These are phyloP conservation scores for Sepiola atlantica DNA, from an alignment of 2,888 invertebrate species.

Conservation along the genomic window DNA sequence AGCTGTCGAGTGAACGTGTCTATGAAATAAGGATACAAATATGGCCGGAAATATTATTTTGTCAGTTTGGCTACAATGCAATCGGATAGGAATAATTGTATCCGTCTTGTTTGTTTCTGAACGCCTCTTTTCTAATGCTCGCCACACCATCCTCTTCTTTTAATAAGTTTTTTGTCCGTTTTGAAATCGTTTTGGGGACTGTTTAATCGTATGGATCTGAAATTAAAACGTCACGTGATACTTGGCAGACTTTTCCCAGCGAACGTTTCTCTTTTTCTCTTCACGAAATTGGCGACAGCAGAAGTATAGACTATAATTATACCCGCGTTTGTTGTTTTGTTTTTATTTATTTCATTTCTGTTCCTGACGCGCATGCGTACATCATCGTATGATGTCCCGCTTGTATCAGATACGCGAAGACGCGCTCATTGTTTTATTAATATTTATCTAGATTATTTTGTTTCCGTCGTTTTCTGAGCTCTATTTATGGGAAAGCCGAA, in stretches of 20 bases:
- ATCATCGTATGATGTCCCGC: too few species aligned
- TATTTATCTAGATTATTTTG: too few species aligned
- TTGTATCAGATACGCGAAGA: too few species aligned
- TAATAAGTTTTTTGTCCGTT: neutral
- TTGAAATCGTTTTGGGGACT: neutral
- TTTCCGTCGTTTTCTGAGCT: too few species aligned
- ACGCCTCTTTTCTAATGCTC: neutral
- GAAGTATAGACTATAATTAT: too few species aligned
- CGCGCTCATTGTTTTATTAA: too few species aligned
- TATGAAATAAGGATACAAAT: neutral
- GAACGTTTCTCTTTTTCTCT: neutral
- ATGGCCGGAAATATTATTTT: neutral
- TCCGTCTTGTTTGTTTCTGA: neutral
- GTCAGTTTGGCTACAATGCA: neutral
- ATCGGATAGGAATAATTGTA: neutral
- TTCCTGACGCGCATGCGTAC: too few species aligned
- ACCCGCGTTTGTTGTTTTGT: too few species aligned
- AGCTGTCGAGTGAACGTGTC: neutral
- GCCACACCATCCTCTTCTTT: neutral
- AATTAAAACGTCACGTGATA: neutral
- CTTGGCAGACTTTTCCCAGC: neutral
- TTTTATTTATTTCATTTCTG: too few species aligned
- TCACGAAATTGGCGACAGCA: neutral
- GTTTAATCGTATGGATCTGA: neutral
- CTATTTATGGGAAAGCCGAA: too few species aligned